Conservation (phyloP, 2,888 invertebrate genomes). For the Stenodera caucasica region DNA sequence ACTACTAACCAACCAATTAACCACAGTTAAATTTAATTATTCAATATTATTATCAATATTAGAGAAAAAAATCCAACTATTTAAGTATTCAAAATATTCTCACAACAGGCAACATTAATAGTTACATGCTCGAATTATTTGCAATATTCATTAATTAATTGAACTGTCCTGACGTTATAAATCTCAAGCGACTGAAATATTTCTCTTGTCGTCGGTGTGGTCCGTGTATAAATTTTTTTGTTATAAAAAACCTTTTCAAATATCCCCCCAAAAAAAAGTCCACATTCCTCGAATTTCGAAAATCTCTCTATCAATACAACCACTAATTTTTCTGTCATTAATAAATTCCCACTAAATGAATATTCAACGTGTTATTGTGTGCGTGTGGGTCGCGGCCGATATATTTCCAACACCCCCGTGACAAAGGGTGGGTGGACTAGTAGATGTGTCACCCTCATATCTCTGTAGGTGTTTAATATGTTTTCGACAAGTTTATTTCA, state of each 20-base stretch:
- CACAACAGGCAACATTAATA: background rate
- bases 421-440: background rate
- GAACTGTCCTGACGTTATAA: slow-evolving; percentile 1
- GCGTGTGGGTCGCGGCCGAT: background rate
- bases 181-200: slow-evolving; percentile 2
- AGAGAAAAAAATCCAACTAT: background rate
- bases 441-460: slow-evolving; percentile 3
- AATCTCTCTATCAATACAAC: no score
- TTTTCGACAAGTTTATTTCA: slow-evolving; percentile 2
- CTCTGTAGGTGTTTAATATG: slow-evolving; percentile 5
- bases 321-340: no score
- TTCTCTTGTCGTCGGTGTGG: slow-evolving; percentile 9
- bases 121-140: slow-evolving; percentile 7
- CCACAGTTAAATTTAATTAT: slow-evolving; percentile 4
- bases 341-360: no score
- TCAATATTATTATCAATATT: background rate
- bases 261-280: background rate
- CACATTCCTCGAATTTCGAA: slow-evolving; percentile 1
- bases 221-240: background rate
- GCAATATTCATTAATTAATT: slow-evolving; percentile 8
- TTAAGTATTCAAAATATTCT: slow-evolving; percentile 5
- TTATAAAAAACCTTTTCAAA: background rate
- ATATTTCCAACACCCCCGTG: background rate
- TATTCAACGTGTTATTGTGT: background rate
- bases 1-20: slow-evolving; percentile 17